A percentile compares a stretch with the other conserved stretches of the same genome.
Conservation (phyloP, 1,140 invertebrate species). For the Drosophila tropicalis region DNA sequence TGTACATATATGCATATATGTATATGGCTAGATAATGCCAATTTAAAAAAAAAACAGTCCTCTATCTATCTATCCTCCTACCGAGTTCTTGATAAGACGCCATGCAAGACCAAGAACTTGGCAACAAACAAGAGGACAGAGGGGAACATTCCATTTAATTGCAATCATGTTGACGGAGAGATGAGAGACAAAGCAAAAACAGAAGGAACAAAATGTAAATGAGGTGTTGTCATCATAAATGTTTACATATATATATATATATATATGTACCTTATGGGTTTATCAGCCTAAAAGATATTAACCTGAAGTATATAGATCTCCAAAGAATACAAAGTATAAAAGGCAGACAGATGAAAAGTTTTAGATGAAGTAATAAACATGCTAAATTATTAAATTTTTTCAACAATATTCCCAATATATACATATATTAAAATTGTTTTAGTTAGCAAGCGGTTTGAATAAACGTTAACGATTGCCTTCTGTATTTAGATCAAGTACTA, state of each 20-base stretch:
- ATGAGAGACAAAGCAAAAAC: background rate
- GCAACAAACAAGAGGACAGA: background rate
- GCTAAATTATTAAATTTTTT: too few relatives aligned
- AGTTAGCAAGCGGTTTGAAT: too few relatives aligned
- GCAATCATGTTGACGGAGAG: constrained; percentile 9
- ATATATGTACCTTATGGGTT: background rate
- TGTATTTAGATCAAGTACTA: too few relatives aligned
- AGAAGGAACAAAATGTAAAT: background rate
- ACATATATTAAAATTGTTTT: too few relatives aligned
- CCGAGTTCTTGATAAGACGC: background rate
- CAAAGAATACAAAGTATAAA: too few relatives aligned
- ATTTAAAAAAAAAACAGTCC: background rate
- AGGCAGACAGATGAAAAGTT: too few relatives aligned
- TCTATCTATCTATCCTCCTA: background rate
- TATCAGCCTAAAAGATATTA: too few relatives aligned
- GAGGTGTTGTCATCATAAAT: background rate
- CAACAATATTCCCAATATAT: too few relatives aligned
- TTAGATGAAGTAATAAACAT: too few relatives aligned
- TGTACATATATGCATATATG: background rate
- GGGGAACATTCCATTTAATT: background rate
- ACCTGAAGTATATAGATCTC: too few relatives aligned
- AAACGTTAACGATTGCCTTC: too few relatives aligned
- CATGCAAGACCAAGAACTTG: constrained; percentile 1
- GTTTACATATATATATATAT: too few relatives aligned
- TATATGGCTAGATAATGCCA: constrained; percentile 5